These are phyloP conservation scores for Cottoperca gobio DNA, from an alignment of 2,797 vertebrate genomes.

Conservation along the genomic window DNA sequence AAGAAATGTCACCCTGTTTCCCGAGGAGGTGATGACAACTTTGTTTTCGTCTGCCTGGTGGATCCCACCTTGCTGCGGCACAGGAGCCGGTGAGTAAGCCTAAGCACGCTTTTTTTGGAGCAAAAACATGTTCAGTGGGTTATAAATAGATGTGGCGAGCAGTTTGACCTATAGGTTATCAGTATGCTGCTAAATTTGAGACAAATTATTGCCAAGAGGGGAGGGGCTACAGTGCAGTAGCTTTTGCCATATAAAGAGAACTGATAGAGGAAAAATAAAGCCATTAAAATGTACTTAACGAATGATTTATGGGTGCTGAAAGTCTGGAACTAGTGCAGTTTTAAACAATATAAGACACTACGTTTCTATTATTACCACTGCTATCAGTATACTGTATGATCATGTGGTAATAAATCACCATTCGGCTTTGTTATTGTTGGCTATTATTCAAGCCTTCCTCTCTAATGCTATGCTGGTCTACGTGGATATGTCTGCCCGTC, in stretches of 20 bases:
- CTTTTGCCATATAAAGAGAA: neutral
- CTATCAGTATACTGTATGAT: neutral
- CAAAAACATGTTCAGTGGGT: neutral
- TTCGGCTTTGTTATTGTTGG: constrained; percentile 40
- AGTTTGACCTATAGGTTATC: constrained; percentile 1
- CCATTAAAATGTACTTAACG: fast-evolving
- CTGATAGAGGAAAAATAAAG: no score
- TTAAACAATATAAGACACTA: no score
- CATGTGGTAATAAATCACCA: constrained; percentile 23
- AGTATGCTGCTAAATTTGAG: constrained; percentile 41
- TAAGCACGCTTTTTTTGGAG: no score
- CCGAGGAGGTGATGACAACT: constrained; percentile 94
- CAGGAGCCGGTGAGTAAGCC: constrained; percentile 93
- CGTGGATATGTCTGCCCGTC: constrained; percentile 47
- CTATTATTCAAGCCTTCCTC: constrained; percentile 48
- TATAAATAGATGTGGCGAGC: neutral
- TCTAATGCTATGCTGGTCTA: constrained; percentile 19
- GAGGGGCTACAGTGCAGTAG: neutral
- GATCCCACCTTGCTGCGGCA: constrained; percentile 97
- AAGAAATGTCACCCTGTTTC: constrained; percentile 94
- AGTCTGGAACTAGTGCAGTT: neutral
- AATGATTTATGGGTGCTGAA: fast-evolving
- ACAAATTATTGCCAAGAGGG: constrained; percentile 53
- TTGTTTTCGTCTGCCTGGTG: constrained; percentile 98
- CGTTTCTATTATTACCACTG: fast-evolving